These are phyloP conservation scores for Dastarcus helophoroides DNA, from an alignment of 2,888 invertebrate species.

Conservation along the genomic window DNA sequence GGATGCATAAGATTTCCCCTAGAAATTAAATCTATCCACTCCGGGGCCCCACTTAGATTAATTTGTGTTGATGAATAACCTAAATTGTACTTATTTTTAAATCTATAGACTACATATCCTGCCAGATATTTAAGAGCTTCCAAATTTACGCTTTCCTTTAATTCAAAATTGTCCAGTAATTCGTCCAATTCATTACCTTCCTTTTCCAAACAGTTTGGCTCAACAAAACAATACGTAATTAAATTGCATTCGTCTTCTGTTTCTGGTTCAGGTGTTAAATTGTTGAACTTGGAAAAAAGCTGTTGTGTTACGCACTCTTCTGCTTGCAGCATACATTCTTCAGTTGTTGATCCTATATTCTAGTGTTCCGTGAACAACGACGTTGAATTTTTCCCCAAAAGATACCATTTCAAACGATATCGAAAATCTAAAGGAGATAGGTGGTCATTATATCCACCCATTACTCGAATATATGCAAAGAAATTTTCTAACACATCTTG, in stretches of 20 bases:
- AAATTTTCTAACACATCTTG: constrained; percentile 19
- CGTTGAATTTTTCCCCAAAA: constrained; percentile 18
- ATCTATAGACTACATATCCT: constrained; percentile 13
- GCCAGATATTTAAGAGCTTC: constrained; percentile 10
- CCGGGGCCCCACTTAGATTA: too few species aligned
- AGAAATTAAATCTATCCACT: background rate
- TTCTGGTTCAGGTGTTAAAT: background rate
- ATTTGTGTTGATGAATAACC: too few species aligned
- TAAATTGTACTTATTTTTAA: constrained; percentile 12
- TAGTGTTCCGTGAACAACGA: constrained; percentile 14
- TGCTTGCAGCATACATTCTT: background rate
- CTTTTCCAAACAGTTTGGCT: constrained; percentile 5
- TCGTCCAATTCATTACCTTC: background rate
- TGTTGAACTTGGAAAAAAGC: background rate
- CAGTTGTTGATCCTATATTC: constrained; percentile 4
- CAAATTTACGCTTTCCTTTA: constrained; percentile 7
- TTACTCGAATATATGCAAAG: constrained; percentile 20
- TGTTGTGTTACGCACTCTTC: background rate
- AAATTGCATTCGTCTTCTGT: constrained; percentile 3
- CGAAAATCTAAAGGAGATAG: constrained; percentile 17
- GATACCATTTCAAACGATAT: constrained; percentile 18
- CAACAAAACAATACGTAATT: constrained; percentile 6
- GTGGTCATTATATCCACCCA: constrained; percentile 20
- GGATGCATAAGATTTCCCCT: too few species aligned
- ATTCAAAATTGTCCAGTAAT: constrained; percentile 8